These are phyloP conservation scores for Drosophila hamatofila DNA, from an alignment of 2,888 invertebrate species.

Conservation along the genomic window DNA sequence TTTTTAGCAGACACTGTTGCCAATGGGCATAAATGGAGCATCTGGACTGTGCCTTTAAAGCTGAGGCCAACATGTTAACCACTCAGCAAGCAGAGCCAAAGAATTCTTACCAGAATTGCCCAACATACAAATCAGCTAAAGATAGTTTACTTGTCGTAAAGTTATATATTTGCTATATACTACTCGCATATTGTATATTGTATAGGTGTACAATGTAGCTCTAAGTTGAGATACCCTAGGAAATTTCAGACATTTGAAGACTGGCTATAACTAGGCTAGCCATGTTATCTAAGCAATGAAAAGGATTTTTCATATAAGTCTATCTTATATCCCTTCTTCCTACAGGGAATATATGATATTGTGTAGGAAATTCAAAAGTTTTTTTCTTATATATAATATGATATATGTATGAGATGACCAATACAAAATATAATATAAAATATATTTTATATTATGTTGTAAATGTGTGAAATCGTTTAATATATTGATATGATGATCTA, in stretches of 20 bases:
- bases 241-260: background rate
- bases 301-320: background rate
- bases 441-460: too few species aligned
- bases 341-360: background rate
- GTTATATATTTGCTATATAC: background rate
- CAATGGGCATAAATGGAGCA: slow-evolving; percentile 17
- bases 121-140: background rate
- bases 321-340: background rate
- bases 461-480: too few species aligned
- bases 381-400: background rate
- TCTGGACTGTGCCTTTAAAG: slow-evolving; percentile 2
- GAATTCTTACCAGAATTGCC: background rate
- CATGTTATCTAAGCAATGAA: background rate
- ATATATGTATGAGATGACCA: too few species aligned
- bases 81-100: background rate
- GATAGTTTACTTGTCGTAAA: background rate
- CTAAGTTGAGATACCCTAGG: background rate
- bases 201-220: too few species aligned
- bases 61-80: background rate
- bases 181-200: too few species aligned
- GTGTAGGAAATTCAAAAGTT: background rate
- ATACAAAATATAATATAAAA: background rate
- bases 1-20: slow-evolving; percentile 10
- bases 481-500: too few species aligned
- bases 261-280: background rate